These are phyloP conservation scores for Spongilla lacustris DNA, from an alignment of 37 sponge, comb jelly and placozoan genomes.

Conservation along the genomic window DNA sequence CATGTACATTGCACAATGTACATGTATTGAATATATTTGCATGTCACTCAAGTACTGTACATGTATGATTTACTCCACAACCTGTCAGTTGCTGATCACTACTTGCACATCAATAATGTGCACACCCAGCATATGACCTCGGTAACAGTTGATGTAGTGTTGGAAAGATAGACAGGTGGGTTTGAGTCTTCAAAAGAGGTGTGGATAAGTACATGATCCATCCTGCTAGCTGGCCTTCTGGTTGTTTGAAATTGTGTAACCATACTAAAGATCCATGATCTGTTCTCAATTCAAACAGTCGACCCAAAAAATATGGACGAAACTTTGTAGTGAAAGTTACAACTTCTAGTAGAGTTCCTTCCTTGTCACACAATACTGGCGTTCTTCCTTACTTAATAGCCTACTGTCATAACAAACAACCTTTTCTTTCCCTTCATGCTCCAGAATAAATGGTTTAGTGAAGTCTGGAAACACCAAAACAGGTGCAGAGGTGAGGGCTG, in stretches of 20 bases:
- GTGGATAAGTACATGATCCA: too few species aligned
- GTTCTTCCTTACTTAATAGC: neutral
- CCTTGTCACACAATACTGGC: conserved; percentile 21
- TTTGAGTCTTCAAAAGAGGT: too few species aligned
- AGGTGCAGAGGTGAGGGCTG: conserved; percentile 10
- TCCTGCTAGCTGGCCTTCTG: conserved; percentile 12
- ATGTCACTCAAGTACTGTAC: too few species aligned
- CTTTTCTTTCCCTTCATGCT: conserved; percentile 16
- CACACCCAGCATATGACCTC: too few species aligned
- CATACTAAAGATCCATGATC: conserved; percentile 7
- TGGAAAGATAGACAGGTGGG: too few species aligned
- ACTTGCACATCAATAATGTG: too few species aligned
- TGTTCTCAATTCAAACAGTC: conserved; percentile 9
- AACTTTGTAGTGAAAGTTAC: conserved; percentile 2
- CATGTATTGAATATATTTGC: too few species aligned
- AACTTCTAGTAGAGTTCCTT: conserved; percentile 3
- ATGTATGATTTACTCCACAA: too few species aligned
- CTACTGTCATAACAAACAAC: conserved; percentile 15
- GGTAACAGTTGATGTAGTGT: too few species aligned
- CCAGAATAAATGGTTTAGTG: conserved; percentile 17
- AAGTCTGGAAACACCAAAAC: conserved; percentile 20
- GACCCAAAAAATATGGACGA: conserved; percentile 3
- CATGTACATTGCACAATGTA: too few species aligned
- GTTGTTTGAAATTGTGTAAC: conserved; percentile 12
- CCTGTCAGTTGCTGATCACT: too few species aligned